Percentiles rank a stretch among this genome's conserved stretches.
Conservation (phyloP, 2,888 invertebrate species). For the Gibbula magus region DNA sequence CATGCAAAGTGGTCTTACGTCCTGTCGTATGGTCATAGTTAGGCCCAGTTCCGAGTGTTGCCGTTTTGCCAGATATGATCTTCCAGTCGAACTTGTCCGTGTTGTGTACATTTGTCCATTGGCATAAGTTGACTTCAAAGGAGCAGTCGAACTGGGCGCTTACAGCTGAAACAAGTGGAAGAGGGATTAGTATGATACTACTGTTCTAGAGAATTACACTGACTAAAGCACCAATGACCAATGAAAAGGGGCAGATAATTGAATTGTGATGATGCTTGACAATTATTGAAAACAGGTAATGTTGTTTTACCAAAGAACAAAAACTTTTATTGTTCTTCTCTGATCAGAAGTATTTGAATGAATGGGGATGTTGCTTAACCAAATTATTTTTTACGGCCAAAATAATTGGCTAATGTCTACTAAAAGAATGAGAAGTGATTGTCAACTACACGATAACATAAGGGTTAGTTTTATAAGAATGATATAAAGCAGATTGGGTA, state of each 20-base stretch:
- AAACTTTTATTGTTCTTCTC: too few species aligned
- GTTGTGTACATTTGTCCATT: slow-evolving; percentile 54
- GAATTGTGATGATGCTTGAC: neutral
- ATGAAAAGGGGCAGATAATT: neutral
- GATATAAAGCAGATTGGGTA: too few species aligned
- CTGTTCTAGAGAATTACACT: neutral
- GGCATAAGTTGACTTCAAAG: slow-evolving; percentile 62
- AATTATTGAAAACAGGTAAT: neutral
- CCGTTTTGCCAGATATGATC: slow-evolving; percentile 49
- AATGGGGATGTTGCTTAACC: too few species aligned
- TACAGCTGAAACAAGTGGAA: slow-evolving; percentile 39
- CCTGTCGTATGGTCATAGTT: slow-evolving; percentile 60
- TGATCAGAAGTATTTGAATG: too few species aligned
- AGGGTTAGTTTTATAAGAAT: too few species aligned
- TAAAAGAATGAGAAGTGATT: too few species aligned
- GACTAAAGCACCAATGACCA: neutral
- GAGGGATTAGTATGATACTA: neutral
- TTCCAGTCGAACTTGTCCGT: slow-evolving; percentile 59
- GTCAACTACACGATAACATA: too few species aligned
- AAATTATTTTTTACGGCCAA: too few species aligned
- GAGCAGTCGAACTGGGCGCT: slow-evolving; percentile 60
- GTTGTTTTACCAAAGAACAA: neutral
- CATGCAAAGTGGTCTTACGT: slow-evolving; percentile 34
- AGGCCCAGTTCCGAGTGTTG: slow-evolving; percentile 58
- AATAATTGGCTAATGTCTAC: too few species aligned